A percentile compares a stretch with the other conserved stretches of the same genome.
These are phyloP conservation scores for Camponotus floridanus DNA, from an alignment of 1,140 invertebrate genomes.

Conservation along the genomic window DNA sequence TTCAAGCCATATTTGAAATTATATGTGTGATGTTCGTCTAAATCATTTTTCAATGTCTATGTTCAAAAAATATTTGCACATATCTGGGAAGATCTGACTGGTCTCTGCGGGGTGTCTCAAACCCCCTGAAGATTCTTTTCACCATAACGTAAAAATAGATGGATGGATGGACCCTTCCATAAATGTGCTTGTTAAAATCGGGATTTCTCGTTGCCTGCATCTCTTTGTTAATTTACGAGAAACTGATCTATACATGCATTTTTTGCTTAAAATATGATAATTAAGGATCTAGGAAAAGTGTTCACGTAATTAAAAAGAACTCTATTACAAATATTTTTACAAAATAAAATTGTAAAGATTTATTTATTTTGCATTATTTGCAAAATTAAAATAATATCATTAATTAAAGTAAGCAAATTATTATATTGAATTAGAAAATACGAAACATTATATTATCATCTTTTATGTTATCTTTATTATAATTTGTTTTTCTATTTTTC, in stretches of 20 bases:
- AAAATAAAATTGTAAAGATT: conserved; percentile 6
- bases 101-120: conserved; percentile 30
- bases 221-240: conserved; percentile 26
- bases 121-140: conserved; percentile 50
- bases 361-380: background rate
- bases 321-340: background rate
- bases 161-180: conserved; percentile 33
- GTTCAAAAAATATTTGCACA: conserved; percentile 50
- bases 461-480: background rate
- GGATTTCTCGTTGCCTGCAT: conserved; percentile 42
- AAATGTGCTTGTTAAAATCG: conserved; percentile 55
- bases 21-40: background rate
- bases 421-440: background rate
- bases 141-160: conserved; percentile 38
- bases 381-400: background rate
- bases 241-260: background rate
- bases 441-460: background rate
- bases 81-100: conserved; percentile 53
- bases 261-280: background rate
- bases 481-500: background rate
- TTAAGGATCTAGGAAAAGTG: background rate
- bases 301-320: background rate
- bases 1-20: background rate
- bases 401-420: background rate
- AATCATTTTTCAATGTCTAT: conserved; percentile 11